phyloP scores from a whole-genome alignment of 37 sponge, comb jelly and placozoan genomes.

The Diacarnus erythraeanus region DNA sequence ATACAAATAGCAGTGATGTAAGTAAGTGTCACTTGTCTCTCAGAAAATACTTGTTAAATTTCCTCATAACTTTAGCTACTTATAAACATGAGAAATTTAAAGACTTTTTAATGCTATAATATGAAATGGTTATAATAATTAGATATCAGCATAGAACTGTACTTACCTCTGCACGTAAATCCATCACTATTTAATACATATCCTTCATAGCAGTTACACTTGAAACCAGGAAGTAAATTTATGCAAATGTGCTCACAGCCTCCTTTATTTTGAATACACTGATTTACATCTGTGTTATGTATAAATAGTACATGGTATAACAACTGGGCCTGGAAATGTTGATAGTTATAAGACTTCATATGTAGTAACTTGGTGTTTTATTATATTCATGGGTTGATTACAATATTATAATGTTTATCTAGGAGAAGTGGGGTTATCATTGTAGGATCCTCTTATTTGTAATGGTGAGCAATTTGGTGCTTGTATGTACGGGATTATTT shows the following conservation, averaged over 20 bases:
- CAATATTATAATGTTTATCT: not conserved
- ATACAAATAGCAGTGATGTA: not conserved
- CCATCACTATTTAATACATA: constrained; percentile 7
- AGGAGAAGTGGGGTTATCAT: not conserved
- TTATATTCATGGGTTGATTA: too few species aligned
- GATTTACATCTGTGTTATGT: constrained; percentile 45
- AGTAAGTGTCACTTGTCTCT: too few species aligned
- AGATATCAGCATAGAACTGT: not conserved
- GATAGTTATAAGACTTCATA: too few species aligned
- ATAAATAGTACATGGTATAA: too few species aligned
- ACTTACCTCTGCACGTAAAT: not conserved
- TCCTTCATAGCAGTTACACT: constrained; percentile 15
- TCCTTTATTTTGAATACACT: constrained; percentile 41
- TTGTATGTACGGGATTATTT: too few species aligned
- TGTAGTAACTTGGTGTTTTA: too few species aligned
- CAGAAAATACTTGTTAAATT: not conserved
- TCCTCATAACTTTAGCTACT: not conserved
- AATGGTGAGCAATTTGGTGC: too few species aligned
- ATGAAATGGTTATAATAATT: not conserved
- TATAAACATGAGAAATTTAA: not conserved
- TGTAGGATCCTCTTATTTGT: too few species aligned
- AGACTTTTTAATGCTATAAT: not conserved
- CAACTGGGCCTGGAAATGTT: too few species aligned
- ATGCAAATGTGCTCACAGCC: constrained; percentile 42
- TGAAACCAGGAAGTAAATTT: constrained; percentile 13